phyloP scores from a whole-genome alignment of 2,888 invertebrate species.

The Blastobasis lacticolella region DNA sequence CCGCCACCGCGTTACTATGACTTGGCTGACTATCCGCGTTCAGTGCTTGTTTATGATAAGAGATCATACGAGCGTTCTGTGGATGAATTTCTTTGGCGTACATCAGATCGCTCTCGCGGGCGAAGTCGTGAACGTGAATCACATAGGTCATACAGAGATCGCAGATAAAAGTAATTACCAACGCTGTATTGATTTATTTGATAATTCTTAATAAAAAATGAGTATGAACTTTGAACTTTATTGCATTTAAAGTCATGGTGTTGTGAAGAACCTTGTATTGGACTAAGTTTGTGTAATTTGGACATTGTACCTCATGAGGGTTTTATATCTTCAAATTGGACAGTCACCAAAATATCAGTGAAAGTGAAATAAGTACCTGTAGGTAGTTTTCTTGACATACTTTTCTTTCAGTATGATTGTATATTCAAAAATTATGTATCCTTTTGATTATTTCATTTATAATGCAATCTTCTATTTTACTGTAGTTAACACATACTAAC shows the following conservation, averaged over 20 bases:
- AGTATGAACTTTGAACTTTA: slow-evolving; percentile 72
- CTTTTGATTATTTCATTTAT: too few species aligned
- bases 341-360: too few species aligned
- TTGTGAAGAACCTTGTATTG: slow-evolving; percentile 51
- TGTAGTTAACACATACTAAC: too few species aligned
- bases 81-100: slow-evolving; percentile 89
- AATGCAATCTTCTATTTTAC: too few species aligned
- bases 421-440: too few species aligned
- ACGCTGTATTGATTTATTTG: slow-evolving; percentile 56
- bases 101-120: slow-evolving; percentile 78
- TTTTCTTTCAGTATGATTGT: too few species aligned
- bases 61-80: slow-evolving; percentile 91
- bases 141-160: slow-evolving; percentile 75
- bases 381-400: too few species aligned
- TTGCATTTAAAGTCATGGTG: slow-evolving; percentile 54
- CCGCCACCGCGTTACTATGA: slow-evolving; percentile 79
- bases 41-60: slow-evolving; percentile 79
- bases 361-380: too few species aligned
- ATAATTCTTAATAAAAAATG: slow-evolving; percentile 61
- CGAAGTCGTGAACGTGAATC: slow-evolving; percentile 75
- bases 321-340: too few species aligned
- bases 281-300: slow-evolving; percentile 5
- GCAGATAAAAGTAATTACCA: slow-evolving; percentile 61
- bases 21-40: slow-evolving; percentile 83
- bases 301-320: neutral